phyloP scores from a whole-genome alignment of 2,113 vertebrate species.

The Gambusia affinis region DNA sequence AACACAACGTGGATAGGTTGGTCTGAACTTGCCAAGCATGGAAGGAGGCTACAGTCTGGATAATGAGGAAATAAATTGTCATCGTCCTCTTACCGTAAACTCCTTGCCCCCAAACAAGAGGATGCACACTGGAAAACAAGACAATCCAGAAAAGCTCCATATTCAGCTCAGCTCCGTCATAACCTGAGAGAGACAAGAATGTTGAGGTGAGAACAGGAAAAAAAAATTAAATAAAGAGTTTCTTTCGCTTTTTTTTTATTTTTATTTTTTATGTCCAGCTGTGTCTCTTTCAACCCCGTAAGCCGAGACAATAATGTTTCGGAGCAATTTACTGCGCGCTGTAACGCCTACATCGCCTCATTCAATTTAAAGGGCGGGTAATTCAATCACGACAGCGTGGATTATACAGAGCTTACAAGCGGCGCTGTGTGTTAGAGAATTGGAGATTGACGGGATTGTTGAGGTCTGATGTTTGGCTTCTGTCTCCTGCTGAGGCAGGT shows the following conservation, averaged over 20 bases:
- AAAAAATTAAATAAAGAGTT: conserved; percentile 10
- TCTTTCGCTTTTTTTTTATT: conserved; percentile 24
- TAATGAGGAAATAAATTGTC: conserved; percentile 13
- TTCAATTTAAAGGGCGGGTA: conserved; percentile 57
- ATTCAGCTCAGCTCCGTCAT: conserved; percentile 82
- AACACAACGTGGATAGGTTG: conserved; percentile 17
- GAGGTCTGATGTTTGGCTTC: conserved; percentile 31
- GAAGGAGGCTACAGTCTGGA: conserved; percentile 13
- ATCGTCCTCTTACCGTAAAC: conserved; percentile 80
- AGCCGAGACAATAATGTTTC: conserved; percentile 56
- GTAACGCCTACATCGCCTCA: conserved; percentile 40
- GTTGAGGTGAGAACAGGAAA: conserved; percentile 2
- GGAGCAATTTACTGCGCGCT: conserved; percentile 36
- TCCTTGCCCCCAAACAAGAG: conserved; percentile 76
- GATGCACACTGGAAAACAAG: conserved; percentile 78
- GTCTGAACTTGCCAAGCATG: conserved; percentile 33
- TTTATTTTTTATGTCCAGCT: conserved; percentile 4
- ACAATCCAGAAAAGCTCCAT: conserved; percentile 86
- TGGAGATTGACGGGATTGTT: conserved; percentile 63
- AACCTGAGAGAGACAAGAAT: conserved; percentile 65
- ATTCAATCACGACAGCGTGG: conserved; percentile 70
- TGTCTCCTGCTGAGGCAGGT: conserved; percentile 10
- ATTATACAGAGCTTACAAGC: conserved; percentile 69
- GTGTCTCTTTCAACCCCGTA: conserved; percentile 28
- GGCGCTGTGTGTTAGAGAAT: conserved; percentile 22